These are phyloP conservation scores for Microplitis deprimator DNA, from an alignment of 2,888 invertebrate genomes.

Conservation along the genomic window DNA sequence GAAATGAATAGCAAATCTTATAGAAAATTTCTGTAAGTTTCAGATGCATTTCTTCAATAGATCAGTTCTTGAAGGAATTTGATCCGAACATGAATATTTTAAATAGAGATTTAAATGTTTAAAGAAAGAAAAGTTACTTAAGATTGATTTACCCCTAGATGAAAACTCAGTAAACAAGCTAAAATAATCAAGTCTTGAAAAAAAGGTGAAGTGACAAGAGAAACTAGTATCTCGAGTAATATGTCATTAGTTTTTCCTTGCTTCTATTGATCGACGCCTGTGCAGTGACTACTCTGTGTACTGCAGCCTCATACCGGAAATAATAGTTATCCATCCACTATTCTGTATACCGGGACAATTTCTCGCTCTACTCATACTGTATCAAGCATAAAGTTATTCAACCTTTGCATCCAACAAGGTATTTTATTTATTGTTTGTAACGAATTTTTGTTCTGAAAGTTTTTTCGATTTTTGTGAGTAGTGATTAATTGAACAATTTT, in stretches of 20 bases:
- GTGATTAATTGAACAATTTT: background rate
- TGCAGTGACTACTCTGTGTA: constrained; percentile 57
- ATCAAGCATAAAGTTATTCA: background rate
- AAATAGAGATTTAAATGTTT: too few species aligned
- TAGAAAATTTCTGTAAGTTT: too few species aligned
- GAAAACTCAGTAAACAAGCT: too few species aligned
- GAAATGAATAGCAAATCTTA: too few species aligned
- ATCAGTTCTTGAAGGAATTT: too few species aligned
- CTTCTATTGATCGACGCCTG: constrained; percentile 66
- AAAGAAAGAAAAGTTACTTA: too few species aligned
- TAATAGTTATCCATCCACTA: constrained; percentile 56
- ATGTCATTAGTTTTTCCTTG: constrained; percentile 48
- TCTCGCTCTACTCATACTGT: constrained; percentile 70
- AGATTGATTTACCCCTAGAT: too few species aligned
- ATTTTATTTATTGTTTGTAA: background rate
- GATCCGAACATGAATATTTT: too few species aligned
- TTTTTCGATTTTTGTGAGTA: background rate
- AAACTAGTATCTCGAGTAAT: background rate
- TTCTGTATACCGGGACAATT: constrained; percentile 43
- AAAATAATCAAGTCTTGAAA: too few species aligned
- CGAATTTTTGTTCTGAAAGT: background rate
- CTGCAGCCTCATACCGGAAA: constrained; percentile 51
- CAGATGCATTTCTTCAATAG: too few species aligned
- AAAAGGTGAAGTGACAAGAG: too few species aligned
- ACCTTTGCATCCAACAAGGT: constrained; percentile 4